Evolutionary conservation across 1,140 invertebrate species (phyloP), one percentile per base, ranked within the genome.

Genomic region (Camponotus pennsylvanicus): DNA sequence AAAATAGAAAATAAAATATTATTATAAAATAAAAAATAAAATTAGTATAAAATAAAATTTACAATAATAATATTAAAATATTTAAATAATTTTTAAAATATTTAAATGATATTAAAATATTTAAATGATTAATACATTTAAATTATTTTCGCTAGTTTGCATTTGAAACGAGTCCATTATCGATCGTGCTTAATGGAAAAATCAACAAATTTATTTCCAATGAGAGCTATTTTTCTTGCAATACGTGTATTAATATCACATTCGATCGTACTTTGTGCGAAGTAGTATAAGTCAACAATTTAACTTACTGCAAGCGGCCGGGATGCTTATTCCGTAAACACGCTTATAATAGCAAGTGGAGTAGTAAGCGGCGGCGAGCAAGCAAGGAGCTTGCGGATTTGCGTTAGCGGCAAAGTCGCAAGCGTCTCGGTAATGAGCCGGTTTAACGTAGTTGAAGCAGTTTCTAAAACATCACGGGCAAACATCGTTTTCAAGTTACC

Each of bases 361-460:
- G 32, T 95, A 95, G 92, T 97, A 97, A 0, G 96, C 96, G 3
- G 93, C 82, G 0, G 96, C 96, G 49, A 97, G 95, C 32, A 95
- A 92, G 85, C 97, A 97, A 4, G 96, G 95, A 37, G 95, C 95
- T 3, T 95, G 77, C 93, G 59, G 69, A 77, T 95, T 94, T 27
- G 95, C 94, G 7, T 95, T 93, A 3, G 92, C 92, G 21, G 93
- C 92, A 0, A 96, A 93, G 88, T 97, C 96, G 89, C 97, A 98
- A 32, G 96, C 96, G 90, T 96, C 95, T 88, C 97, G 97, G 93
- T 93, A 96, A 45, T 78, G 71, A 63, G 86, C 85, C 42, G 95
- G 93, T 82, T 94, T 93, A 0, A 95, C 92, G 61, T 94, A 94
- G 79, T 94, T 93, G 90, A 95, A 95, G 89, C 94, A 95, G 2